These are phyloP conservation scores for Laothoe populi DNA, from an alignment of 2,888 invertebrate species.

Conservation along the genomic window DNA sequence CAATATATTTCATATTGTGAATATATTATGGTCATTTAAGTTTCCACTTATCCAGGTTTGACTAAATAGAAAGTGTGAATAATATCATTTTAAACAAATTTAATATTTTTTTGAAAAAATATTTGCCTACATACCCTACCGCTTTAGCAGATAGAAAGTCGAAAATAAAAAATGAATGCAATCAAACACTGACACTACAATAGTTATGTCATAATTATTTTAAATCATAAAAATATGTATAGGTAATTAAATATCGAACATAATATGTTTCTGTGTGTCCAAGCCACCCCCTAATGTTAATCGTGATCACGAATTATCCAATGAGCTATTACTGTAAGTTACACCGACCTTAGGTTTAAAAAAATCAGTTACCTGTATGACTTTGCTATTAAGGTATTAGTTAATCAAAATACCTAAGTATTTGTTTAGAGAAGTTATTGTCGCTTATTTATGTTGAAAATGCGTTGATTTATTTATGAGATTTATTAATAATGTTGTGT, in stretches of 20 bases:
- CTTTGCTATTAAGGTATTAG: constrained; percentile 32
- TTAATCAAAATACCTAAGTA: constrained; percentile 35
- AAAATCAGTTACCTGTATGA: constrained; percentile 35
- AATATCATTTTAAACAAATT: too few relatives aligned
- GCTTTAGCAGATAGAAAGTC: too few relatives aligned
- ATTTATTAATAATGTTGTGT: constrained; percentile 66
- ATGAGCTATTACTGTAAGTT: constrained; percentile 50
- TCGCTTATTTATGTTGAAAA: constrained; percentile 54
- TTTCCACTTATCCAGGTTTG: too few relatives aligned
- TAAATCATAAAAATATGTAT: constrained; percentile 7
- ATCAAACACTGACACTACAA: background rate
- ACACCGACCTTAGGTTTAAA: constrained; percentile 53
- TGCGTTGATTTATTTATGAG: constrained; percentile 55
- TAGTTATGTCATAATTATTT: background rate
- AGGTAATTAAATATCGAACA: background rate
- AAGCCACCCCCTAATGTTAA: constrained; percentile 45
- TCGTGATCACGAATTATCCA: constrained; percentile 55
- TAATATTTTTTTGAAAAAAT: too few relatives aligned
- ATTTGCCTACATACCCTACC: too few relatives aligned
- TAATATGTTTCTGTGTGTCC: constrained; percentile 10
- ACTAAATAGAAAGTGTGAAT: too few relatives aligned
- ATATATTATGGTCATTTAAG: too few relatives aligned
- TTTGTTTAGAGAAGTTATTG: constrained; percentile 41
- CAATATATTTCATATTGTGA: too few relatives aligned
- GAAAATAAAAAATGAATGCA: background rate